A percentile compares a stretch with the other conserved stretches of the same genome.
Evolutionary conservation across 2,888 invertebrate species (phyloP).

Genomic region (Hirtodrosophila cameraria): DNA sequence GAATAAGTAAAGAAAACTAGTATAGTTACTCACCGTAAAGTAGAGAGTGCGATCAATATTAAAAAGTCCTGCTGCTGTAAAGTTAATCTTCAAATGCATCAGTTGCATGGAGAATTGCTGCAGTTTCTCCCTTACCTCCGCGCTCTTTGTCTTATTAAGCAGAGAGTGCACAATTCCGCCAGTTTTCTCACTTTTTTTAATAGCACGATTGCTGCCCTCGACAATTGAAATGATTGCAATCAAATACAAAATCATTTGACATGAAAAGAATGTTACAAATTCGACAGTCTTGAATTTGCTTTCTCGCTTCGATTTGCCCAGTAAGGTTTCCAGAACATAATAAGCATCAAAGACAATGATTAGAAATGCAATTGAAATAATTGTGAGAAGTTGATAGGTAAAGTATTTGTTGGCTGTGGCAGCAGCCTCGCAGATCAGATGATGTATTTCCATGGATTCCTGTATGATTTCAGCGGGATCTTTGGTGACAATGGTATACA

Average conservation of each 20-base stretch:
- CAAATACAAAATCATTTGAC: conserved; percentile 83
- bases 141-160: conserved; percentile 79
- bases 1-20: not conserved
- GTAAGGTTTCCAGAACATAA: conserved; percentile 82
- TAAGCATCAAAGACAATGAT: conserved; percentile 84
- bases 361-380: conserved; percentile 83
- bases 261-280: conserved; percentile 83
- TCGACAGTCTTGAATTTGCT: conserved; percentile 83
- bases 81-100: conserved; percentile 83
- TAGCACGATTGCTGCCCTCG: conserved; percentile 83
- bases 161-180: conserved; percentile 82
- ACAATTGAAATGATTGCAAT: conserved; percentile 84
- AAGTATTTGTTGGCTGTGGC: conserved; percentile 84
- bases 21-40: conserved; percentile 80
- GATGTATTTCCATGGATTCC: conserved; percentile 83
- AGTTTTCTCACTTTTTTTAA: conserved; percentile 83
- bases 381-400: conserved; percentile 83
- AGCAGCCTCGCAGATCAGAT: conserved; percentile 83
- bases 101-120: conserved; percentile 84
- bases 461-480: conserved; percentile 82
- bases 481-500: conserved; percentile 83
- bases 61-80: conserved; percentile 84
- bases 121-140: conserved; percentile 81
- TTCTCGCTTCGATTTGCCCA: conserved; percentile 82
- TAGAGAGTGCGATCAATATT: conserved; percentile 83